Evolutionary conservation across 2,797 vertebrate species (phyloP).

Genomic region (Sebastolobus alascanus): DNA sequence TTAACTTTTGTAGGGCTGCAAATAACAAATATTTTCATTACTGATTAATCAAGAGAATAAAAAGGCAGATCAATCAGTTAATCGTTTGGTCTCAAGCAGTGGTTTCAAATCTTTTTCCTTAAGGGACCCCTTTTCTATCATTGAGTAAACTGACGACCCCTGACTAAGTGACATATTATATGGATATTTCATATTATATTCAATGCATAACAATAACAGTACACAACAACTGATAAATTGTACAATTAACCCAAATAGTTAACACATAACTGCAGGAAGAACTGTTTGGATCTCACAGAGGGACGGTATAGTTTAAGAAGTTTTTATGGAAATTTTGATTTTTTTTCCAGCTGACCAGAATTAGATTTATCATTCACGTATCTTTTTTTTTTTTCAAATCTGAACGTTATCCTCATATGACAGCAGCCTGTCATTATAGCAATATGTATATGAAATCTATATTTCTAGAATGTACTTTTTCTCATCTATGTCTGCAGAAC

Average conservation of each 20-base stretch:
- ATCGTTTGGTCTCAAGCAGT: neutral
- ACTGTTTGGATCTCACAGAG: neutral
- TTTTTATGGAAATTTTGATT: neutral
- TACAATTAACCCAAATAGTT: too few relatives aligned
- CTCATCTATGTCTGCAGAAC: neutral
- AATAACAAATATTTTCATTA: neutral
- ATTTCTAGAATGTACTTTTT: neutral
- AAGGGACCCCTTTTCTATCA: too few relatives aligned
- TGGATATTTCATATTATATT: too few relatives aligned
- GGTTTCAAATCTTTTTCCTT: too few relatives aligned
- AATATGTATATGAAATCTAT: neutral
- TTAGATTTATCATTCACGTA: neutral
- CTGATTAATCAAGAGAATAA: neutral
- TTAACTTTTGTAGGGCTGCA: neutral
- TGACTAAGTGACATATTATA: too few relatives aligned
- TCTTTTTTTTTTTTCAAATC: neutral
- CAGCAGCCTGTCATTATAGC: neutral
- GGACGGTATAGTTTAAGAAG: neutral
- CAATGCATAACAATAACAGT: too few relatives aligned
- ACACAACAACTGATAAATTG: too few relatives aligned
- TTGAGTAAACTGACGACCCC: too few relatives aligned
- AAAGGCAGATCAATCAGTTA: neutral
- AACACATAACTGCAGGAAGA: too few relatives aligned
- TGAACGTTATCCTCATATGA: neutral
- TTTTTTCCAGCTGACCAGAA: neutral